These are phyloP conservation scores for Etheostoma cragini DNA, from an alignment of 2,113 vertebrate genomes.

Conservation along the genomic window DNA sequence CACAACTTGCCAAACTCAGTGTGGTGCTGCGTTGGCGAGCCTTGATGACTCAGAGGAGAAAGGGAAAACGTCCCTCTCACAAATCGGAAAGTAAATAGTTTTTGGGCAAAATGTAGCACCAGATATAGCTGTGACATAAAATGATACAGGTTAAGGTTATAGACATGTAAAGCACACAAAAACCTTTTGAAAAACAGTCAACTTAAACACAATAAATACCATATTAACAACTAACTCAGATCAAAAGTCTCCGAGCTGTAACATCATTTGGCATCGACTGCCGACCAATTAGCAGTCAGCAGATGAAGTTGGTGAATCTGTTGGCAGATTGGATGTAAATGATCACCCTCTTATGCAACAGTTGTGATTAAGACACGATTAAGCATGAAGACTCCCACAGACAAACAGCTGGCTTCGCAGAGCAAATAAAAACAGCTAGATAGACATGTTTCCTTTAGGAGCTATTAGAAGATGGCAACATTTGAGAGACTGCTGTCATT, in stretches of 20 bases:
- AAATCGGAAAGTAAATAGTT: conserved; percentile 1
- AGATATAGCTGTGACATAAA: neutral
- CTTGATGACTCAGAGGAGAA: conserved; percentile 60
- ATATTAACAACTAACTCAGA: too few species aligned
- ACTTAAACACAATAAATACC: too few species aligned
- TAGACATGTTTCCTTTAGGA: neutral
- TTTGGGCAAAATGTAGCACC: neutral
- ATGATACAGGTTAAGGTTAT: neutral
- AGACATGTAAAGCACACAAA: neutral
- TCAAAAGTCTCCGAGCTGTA: conserved; percentile 3
- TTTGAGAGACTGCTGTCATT: neutral
- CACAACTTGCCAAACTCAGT: conserved; percentile 41
- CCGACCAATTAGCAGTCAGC: conserved; percentile 57
- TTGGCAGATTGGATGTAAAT: conserved; percentile 40
- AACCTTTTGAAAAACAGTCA: too few species aligned
- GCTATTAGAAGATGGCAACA: neutral
- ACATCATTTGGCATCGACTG: conserved; percentile 27
- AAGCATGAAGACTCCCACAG: neutral
- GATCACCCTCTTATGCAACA: conserved; percentile 39
- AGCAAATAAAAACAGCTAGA: conserved; percentile 47
- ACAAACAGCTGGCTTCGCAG: conserved; percentile 27
- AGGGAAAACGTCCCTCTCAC: conserved; percentile 36
- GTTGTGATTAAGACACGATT: conserved; percentile 46
- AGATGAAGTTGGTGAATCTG: conserved; percentile 40
- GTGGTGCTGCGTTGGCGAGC: conserved; percentile 47